A percentile compares a stretch with the other conserved stretches of the same genome.
These are phyloP conservation scores for Proisotoma minuta DNA, from an alignment of 2,888 invertebrate genomes.

Conservation along the genomic window DNA sequence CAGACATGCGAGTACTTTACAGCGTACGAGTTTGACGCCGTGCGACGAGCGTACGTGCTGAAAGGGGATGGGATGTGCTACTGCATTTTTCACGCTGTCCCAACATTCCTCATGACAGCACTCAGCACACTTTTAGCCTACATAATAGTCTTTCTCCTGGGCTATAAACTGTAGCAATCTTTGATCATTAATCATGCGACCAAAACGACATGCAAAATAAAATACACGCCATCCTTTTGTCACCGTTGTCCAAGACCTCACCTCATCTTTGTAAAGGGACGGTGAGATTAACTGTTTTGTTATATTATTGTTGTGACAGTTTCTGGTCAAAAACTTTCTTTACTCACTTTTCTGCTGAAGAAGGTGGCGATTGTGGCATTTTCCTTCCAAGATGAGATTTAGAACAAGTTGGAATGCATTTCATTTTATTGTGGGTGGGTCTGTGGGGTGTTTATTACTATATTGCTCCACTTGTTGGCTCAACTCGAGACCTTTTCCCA, in stretches of 20 bases:
- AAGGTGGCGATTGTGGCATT: background rate
- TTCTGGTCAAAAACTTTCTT: constrained; percentile 9
- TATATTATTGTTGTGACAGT: constrained; percentile 13
- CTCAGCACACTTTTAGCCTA: background rate
- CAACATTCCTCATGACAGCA: background rate
- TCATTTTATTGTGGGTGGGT: background rate
- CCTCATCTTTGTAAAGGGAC: background rate
- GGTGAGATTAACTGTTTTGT: background rate
- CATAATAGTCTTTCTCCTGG: background rate
- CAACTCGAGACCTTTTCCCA: too few species aligned
- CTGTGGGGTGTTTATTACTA: background rate
- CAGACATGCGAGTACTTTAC: constrained; percentile 7
- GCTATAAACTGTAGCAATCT: too few species aligned
- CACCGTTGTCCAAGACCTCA: background rate
- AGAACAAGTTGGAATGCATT: background rate
- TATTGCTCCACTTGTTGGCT: too few species aligned
- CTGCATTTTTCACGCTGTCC: background rate
- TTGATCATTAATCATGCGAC: too few species aligned
- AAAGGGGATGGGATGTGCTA: background rate
- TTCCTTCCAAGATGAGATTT: background rate
- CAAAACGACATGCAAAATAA: too few species aligned
- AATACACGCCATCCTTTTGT: too few species aligned
- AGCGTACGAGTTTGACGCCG: constrained; percentile 1
- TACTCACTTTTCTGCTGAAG: background rate
- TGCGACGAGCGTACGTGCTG: background rate